Percentiles rank a stretch among this genome's conserved stretches.
Evolutionary conservation across 2,888 invertebrate genomes (phyloP).

Genomic region (Pollenia angustigena): DNA sequence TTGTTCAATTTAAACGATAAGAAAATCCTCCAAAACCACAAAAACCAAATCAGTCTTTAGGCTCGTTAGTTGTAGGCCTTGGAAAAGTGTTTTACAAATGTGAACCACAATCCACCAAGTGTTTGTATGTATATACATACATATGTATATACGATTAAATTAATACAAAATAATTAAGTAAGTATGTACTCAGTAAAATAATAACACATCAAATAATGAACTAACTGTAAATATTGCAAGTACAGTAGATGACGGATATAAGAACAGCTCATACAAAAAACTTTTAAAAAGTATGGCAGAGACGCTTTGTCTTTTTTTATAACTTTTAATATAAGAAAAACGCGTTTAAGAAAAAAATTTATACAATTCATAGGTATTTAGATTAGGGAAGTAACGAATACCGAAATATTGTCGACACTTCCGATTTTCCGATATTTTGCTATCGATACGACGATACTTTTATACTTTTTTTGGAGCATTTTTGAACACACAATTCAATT

Average conservation of each 20-base stretch:
- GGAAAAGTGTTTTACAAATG: neutral
- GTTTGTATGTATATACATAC: neutral
- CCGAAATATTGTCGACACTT: too few relatives aligned
- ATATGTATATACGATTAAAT: slow-evolving; percentile 33
- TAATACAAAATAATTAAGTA: slow-evolving; percentile 44
- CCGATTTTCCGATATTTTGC: too few relatives aligned
- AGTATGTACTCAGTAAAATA: slow-evolving; percentile 47
- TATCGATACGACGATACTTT: too few relatives aligned
- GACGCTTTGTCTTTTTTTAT: too few relatives aligned
- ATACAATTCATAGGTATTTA: too few relatives aligned
- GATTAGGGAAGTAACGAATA: too few relatives aligned
- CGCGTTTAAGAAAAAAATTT: too few relatives aligned
- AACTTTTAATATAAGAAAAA: too few relatives aligned
- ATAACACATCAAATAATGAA: slow-evolving; percentile 27
- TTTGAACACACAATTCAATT: too few relatives aligned
- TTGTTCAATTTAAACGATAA: slow-evolving; percentile 21
- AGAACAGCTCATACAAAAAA: too few relatives aligned
- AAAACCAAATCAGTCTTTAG: neutral
- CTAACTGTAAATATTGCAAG: slow-evolving; percentile 8
- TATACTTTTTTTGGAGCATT: too few relatives aligned
- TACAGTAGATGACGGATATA: neutral
- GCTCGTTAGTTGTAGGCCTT: neutral
- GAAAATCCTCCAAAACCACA: slow-evolving; percentile 2
- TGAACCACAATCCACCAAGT: neutral
- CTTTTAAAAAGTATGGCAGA: too few relatives aligned